Evolutionary conservation across 2,797 vertebrate species (phyloP).

Genomic region (Lagorchestes hirsutus): DNA sequence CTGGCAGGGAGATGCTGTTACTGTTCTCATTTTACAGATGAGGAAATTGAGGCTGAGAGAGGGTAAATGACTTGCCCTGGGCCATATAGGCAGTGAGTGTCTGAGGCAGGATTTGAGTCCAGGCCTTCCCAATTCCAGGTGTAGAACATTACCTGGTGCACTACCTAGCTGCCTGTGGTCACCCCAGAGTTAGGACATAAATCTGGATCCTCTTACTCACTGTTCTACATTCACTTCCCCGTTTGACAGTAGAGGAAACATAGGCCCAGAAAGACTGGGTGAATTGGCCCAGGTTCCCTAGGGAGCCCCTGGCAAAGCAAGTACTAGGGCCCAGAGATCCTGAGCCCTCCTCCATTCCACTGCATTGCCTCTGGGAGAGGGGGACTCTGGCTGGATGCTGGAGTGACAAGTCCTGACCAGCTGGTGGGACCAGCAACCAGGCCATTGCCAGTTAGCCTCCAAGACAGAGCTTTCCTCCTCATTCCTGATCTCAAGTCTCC

Average conservation of each 20-base stretch:
- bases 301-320: not conserved
- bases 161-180: not conserved
- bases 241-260: not conserved
- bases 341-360: not conserved
- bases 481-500: not conserved
- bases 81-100: not conserved
- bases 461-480: not conserved
- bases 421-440: not conserved
- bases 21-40: not conserved
- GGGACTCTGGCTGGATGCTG: not conserved
- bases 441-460: not conserved
- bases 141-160: not conserved
- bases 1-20: not conserved
- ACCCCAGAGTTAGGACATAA: not conserved
- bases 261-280: not conserved
- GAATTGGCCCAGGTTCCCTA: not conserved
- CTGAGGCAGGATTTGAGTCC: not conserved
- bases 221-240: not conserved
- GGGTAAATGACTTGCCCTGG: not conserved
- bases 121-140: not conserved
- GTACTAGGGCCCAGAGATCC: not conserved
- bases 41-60: not conserved
- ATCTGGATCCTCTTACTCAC: not conserved
- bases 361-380: not conserved
- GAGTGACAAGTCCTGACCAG: not conserved